phyloP scores from a whole-genome alignment of 2,888 invertebrate genomes.

The Hetaerina titia region DNA sequence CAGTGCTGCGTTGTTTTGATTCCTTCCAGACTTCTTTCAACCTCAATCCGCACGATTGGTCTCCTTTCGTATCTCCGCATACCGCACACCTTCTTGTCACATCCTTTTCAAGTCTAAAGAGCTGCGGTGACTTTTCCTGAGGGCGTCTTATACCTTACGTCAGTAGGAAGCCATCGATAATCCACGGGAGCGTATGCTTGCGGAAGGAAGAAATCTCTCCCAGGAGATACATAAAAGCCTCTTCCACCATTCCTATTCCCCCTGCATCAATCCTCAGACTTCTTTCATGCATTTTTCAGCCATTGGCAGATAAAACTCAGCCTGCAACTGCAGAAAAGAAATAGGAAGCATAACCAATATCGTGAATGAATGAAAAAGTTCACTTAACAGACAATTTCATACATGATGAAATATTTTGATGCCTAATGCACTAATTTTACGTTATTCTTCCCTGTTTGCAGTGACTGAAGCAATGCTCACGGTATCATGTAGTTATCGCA shows the following conservation, averaged over 20 bases:
- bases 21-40: neutral
- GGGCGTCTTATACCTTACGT: neutral
- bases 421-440: too few relatives aligned
- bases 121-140: neutral
- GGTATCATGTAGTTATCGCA: too few relatives aligned
- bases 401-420: too few relatives aligned
- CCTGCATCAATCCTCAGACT: neutral
- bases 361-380: neutral
- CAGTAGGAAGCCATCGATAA: neutral
- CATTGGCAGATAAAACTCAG: neutral
- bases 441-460: too few relatives aligned
- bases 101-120: constrained; percentile 17
- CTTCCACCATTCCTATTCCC: neutral
- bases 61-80: neutral
- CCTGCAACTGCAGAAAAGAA: neutral
- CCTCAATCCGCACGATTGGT: neutral
- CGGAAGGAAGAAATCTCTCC: neutral
- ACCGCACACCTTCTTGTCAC: neutral
- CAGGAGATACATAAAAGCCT: neutral
- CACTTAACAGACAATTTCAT: neutral
- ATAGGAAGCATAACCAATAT: neutral
- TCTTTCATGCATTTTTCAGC: neutral
- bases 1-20: neutral
- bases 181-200: neutral
- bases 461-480: too few relatives aligned